phyloP scores from a whole-genome alignment of 2,113 vertebrate genomes.

The Oncorhynchus gorbuscha region DNA sequence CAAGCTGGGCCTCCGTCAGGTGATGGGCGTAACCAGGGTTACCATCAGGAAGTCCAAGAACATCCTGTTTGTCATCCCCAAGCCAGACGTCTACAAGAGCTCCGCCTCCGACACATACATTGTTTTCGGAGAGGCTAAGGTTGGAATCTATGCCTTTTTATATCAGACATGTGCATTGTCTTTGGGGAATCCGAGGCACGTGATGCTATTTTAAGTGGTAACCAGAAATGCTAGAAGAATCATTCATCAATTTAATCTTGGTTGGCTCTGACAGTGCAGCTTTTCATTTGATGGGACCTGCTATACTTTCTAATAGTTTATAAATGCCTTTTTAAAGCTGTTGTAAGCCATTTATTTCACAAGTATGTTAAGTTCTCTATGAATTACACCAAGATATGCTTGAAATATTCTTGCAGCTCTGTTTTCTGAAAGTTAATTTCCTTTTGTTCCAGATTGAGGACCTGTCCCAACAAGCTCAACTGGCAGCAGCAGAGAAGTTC shows the following conservation, averaged over 20 bases:
- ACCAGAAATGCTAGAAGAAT: not conserved
- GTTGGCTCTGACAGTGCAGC: too few relatives aligned
- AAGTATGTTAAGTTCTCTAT: not conserved
- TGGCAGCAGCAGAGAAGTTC: constrained; percentile 89
- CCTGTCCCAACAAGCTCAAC: constrained; percentile 87
- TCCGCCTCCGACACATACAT: constrained; percentile 89
- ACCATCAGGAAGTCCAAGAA: constrained; percentile 92
- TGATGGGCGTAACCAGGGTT: constrained; percentile 87
- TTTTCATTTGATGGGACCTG: too few relatives aligned
- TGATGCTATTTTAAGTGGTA: constrained; percentile 54
- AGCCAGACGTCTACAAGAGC: constrained; percentile 90
- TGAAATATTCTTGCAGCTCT: too few relatives aligned
- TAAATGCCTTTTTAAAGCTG: too few relatives aligned
- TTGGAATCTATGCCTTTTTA: constrained; percentile 39
- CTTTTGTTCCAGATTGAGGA: constrained; percentile 78
- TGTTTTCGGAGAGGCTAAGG: constrained; percentile 88
- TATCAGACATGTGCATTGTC: constrained; percentile 87
- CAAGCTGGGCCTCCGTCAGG: constrained; percentile 87
- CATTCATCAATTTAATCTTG: not conserved
- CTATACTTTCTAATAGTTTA: too few relatives aligned
- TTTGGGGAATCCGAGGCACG: constrained; percentile 88
- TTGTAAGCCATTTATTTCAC: not conserved
- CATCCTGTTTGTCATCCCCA: constrained; percentile 90
- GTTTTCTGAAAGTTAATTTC: not conserved
- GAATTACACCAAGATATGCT: too few relatives aligned